Evolutionary conservation across 2,888 invertebrate genomes (phyloP), one percentile per base, ranked within the genome.

Genomic region (Tetragonisca angustula): DNA sequence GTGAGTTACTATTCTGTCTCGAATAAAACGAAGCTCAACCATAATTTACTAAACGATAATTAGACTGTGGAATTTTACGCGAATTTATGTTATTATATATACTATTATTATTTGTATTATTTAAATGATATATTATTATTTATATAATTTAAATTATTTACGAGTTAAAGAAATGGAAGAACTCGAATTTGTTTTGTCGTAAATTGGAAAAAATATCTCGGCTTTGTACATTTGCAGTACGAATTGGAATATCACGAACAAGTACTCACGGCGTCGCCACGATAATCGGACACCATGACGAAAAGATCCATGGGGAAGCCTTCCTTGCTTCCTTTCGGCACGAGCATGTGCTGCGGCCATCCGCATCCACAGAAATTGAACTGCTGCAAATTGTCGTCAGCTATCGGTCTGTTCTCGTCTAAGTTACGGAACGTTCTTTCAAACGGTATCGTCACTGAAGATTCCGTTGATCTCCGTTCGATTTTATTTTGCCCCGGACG

Each of bases 341-440:
- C 88, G 11, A 98, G 95, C 96, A 98, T 96, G 94, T 98, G 97
- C 83, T 97, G 96, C 0, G 98, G 98, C 97, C 98, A 98, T 73
- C 98, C 98, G 91, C 98, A 98, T 83, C 98, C 98, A 95, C 98
- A 98, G 96, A 97, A 97, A 95, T 97, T 97, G 95, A 97, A 97
- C 88, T 95, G 95, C 15, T 94, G 95, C 78, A 95, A 88, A 0
- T 95, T 95, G 0, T 95, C 94, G 64, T 96, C 96, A 0, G 95
- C 96, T n/a, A 95, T 94, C 0, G 97, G 97, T 0, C 97, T 95
- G 76, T 94, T 95, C 1, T 92, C 91, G 88, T 97, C 97, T 90
- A 97, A 93, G 93, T 96, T 96, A 17, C 97, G 96, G 96, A 97
- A 98, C 2, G 97, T 97, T 80, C 97, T 95, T 93, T 97, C 97